Conservation (phyloP, 2,888 invertebrate species). For the Acleris holmiana region DNA sequence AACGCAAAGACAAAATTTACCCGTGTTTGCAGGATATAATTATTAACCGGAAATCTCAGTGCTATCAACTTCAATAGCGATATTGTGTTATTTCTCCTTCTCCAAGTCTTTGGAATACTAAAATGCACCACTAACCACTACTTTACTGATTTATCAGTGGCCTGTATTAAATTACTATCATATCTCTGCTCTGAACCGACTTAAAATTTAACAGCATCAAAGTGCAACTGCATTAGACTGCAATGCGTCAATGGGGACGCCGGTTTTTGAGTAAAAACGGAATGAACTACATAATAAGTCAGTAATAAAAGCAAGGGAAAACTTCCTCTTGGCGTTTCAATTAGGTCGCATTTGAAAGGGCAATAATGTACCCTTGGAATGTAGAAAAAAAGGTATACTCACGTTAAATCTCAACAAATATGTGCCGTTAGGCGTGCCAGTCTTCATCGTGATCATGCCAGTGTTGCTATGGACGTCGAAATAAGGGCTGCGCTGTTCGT, state of each 20-base stretch:
- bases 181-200: background rate
- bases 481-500: conserved; percentile 82
- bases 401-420: conserved; percentile 90
- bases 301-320: no score
- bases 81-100: no score
- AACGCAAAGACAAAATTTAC: no score
- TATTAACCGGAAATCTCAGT: no score
- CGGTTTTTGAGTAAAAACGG: background rate
- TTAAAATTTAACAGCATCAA: background rate
- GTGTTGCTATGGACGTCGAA: conserved; percentile 90
- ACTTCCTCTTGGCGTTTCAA: no score
- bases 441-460: conserved; percentile 95
- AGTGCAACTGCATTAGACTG: conserved; percentile 2
- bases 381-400: conserved; percentile 50
- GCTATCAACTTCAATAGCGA: no score
- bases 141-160: no score
- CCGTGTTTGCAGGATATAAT: no score
- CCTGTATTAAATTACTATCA: no score
- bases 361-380: no score
- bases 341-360: conserved; percentile 14
- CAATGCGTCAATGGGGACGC: conserved; percentile 1
- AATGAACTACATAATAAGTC: background rate
- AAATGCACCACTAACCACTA: no score
- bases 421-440: conserved; percentile 89
- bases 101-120: no score